Conservation (phyloP, 2,113 vertebrate genomes). For the Tricholaema leucomelas region DNA sequence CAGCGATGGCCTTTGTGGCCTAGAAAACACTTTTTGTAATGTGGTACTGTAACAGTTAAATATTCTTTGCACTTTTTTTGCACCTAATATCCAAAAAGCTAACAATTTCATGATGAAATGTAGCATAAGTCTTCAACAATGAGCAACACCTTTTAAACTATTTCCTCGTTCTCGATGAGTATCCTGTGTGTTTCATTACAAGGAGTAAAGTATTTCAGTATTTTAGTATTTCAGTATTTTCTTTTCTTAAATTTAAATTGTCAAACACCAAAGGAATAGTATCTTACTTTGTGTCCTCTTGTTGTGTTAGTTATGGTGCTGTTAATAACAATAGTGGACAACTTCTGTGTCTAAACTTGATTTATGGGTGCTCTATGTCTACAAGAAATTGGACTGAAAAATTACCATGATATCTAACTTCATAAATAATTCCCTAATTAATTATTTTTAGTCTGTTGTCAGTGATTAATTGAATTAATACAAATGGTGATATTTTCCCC, state of each 20-base stretch:
- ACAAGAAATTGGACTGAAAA: constrained; percentile 19
- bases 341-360: constrained; percentile 3
- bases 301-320: constrained; percentile 6
- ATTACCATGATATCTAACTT: neutral
- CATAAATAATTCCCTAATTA: neutral
- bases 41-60: constrained; percentile 55
- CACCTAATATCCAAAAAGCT: constrained; percentile 53
- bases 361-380: constrained; percentile 24
- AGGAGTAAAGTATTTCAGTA: neutral
- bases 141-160: constrained; percentile 37
- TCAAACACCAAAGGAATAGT: constrained; percentile 60
- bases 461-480: neutral
- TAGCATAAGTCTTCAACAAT: constrained; percentile 64
- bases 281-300: neutral
- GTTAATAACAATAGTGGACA: neutral
- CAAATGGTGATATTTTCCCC: neutral
- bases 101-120: constrained; percentile 55
- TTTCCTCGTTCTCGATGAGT: constrained; percentile 32
- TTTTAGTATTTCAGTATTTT: no score
- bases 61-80: constrained; percentile 66
- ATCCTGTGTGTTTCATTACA: constrained; percentile 13
- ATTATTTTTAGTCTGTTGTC: neutral
- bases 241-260: neutral
- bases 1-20: constrained; percentile 28
- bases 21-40: constrained; percentile 61